Conservation (phyloP, 2,888 invertebrate genomes). For the Nasonovia ribisnigri region DNA sequence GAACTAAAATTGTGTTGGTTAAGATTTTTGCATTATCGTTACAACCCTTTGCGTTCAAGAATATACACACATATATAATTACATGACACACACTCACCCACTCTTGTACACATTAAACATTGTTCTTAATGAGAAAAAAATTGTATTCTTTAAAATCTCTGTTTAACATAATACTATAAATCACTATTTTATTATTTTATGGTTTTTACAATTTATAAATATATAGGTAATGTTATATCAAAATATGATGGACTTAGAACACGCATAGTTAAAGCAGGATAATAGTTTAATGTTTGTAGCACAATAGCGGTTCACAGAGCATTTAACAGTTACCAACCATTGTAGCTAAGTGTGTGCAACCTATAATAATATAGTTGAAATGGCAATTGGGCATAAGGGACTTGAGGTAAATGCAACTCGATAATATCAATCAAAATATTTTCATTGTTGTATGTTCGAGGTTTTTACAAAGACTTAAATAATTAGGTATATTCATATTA, state of each 20-base stretch:
- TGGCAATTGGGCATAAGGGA: not conserved
- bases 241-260: not conserved
- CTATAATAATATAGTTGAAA: conserved; percentile 25
- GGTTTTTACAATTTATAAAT: not conserved
- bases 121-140: not conserved
- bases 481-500: conserved; percentile 3
- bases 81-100: not conserved
- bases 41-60: conserved; percentile 12
- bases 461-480: conserved; percentile 26
- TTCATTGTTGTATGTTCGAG: not conserved
- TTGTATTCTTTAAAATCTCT: not conserved
- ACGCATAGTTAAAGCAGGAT: conserved; percentile 3
- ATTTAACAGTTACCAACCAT: not conserved
- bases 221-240: conserved; percentile 13
- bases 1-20: conserved; percentile 22
- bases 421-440: conserved; percentile 22
- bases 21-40: conserved; percentile 1
- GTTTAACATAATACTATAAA: conserved; percentile 39
- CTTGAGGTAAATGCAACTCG: conserved; percentile 10
- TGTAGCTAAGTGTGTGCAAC: conserved; percentile 31
- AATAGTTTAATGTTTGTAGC: conserved; percentile 21
- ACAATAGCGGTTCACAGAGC: conserved; percentile 35
- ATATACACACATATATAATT: not conserved
- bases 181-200: not conserved
- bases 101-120: conserved; percentile 11